Evolutionary conservation across 2,797 vertebrate genomes (phyloP).

Genomic region (Aeoliscus strigatus): DNA sequence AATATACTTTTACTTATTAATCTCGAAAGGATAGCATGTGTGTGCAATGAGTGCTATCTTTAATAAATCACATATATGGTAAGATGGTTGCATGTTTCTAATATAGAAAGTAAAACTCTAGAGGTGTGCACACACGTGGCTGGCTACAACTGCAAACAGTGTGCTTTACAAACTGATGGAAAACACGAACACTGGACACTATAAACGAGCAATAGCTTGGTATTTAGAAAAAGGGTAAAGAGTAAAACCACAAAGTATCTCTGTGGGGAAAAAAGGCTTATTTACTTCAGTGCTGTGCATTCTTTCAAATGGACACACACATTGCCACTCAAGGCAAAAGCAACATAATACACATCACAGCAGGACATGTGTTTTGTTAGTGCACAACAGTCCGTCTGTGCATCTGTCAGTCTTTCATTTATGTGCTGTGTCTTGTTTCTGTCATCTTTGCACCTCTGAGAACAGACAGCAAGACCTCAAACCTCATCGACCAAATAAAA

Average conservation of each 20-base stretch:
- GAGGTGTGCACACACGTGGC: not conserved
- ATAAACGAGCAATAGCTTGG: too few species aligned
- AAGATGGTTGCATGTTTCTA: constrained; percentile 8
- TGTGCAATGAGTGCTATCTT: constrained; percentile 6
- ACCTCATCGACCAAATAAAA: constrained; percentile 66
- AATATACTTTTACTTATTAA: too few species aligned
- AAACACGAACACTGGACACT: too few species aligned
- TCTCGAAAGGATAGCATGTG: too few species aligned
- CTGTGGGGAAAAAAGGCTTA: too few species aligned
- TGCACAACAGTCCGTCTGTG: constrained; percentile 28
- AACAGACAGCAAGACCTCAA: constrained; percentile 13
- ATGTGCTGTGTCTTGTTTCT: constrained; percentile 24
- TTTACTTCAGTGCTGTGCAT: constrained; percentile 8
- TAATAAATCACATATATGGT: constrained; percentile 4
- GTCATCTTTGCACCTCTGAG: constrained; percentile 17
- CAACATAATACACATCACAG: constrained; percentile 20
- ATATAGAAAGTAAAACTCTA: constrained; percentile 4
- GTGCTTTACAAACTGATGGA: too few species aligned
- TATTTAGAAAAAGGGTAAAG: not conserved
- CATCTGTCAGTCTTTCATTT: constrained; percentile 39
- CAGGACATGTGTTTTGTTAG: constrained; percentile 44
- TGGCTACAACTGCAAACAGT: too few species aligned
- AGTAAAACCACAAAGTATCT: too few species aligned
- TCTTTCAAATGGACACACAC: constrained; percentile 10
- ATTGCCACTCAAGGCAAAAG: constrained; percentile 9